Base-by-base conservation (phyloP, 2,888 invertebrate species). In the Ischnura elegans region DNA sequence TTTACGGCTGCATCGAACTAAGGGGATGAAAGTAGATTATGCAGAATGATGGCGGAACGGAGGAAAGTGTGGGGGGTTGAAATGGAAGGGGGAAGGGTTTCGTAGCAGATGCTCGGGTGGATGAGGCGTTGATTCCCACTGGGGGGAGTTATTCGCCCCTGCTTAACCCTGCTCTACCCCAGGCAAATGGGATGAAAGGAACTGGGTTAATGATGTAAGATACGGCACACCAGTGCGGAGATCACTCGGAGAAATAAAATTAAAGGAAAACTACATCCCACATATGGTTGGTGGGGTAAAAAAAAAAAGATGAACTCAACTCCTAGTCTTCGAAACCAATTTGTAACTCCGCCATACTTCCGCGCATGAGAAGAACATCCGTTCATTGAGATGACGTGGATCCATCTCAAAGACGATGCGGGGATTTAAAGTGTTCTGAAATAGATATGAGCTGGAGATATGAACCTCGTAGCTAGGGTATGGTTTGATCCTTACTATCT, bases 171-270 rank as follows among this genome's bases (percentile, higher is more conserved):
- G 13, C 51, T 19, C 19, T 10, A 13, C 51, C n/a, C 61, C 61
- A 6, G 51, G 87, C 47, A 51, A 87, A 61, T 61, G 87, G 87
- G 42, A 87, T 87, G 87, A 87, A 87, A 87, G 61, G 90, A 90
- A 90, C 90, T 90, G 90, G 90, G 90, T 90, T 90, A 90, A 90
- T 90, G 90, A 90, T 90, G 90, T 43, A 42, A 90, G 90, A 90
- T 90, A 90, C 36, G 76, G 55, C 90, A 90, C 43, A 66, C 61
- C 90, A 45, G 87, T 25, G 16, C 76, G 42, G 87, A 87, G 55
- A 36, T 61, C 61, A 90, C 43, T 90, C 45, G 43, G 61, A 25
- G 42, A 51, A 55, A 87, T 55, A 87, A 87, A 55, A 55, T 16
- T 29, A 76, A 36, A 36, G 76, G 36, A 76, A 16, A 21, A 13